phyloP scores from a whole-genome alignment of 2,113 vertebrate species.

The Leucopsar rothschildi region DNA sequence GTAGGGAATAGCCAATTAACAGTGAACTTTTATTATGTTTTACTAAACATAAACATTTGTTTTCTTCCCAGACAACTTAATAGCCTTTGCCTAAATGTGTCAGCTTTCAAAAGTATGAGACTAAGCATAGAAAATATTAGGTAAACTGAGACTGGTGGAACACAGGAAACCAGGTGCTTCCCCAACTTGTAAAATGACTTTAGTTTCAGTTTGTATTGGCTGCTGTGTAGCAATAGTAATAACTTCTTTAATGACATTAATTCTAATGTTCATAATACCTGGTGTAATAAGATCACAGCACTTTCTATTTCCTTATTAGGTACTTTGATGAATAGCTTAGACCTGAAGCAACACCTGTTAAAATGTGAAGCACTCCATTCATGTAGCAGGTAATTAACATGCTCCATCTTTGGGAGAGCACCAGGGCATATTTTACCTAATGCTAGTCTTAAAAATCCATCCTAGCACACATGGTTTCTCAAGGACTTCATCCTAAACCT shows the following conservation, averaged over 20 bases:
- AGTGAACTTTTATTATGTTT: neutral
- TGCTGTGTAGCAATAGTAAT: neutral
- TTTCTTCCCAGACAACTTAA: neutral
- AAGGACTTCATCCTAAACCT: neutral
- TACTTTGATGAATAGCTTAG: neutral
- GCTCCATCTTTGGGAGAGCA: neutral
- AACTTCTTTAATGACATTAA: neutral
- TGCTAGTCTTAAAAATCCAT: neutral
- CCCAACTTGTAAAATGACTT: neutral
- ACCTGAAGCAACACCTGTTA: neutral
- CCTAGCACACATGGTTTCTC: neutral
- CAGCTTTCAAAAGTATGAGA: neutral
- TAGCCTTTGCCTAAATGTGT: neutral
- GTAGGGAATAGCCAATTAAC: neutral
- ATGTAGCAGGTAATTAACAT: neutral
- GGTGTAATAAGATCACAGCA: neutral
- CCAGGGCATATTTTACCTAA: neutral
- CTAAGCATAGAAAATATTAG: neutral
- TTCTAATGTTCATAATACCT: neutral
- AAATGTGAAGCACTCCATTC: neutral
- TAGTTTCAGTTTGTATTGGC: neutral
- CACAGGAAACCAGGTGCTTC: neutral
- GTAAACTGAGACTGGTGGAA: neutral
- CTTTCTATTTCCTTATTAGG: neutral
- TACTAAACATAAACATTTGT: neutral